Percentiles rank a stretch among this genome's conserved stretches.
Conservation (phyloP, 2,797 vertebrate species). For the Pempheris klunzingeri region DNA sequence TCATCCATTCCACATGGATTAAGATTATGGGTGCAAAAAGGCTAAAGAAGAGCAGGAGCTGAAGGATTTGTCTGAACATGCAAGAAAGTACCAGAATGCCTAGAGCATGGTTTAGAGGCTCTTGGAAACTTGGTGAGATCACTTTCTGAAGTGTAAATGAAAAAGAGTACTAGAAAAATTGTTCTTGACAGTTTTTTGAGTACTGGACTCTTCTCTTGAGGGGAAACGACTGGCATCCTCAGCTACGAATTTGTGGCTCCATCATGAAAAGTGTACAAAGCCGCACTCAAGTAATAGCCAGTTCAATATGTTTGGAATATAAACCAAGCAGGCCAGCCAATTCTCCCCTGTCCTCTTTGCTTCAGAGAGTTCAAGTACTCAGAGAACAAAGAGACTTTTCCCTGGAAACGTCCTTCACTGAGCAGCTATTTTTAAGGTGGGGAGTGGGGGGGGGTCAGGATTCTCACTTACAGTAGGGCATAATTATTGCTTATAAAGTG, state of each 20-base stretch:
- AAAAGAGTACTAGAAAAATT: background rate
- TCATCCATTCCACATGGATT: too few relatives aligned
- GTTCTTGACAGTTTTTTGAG: background rate
- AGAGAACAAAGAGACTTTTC: conserved; percentile 9
- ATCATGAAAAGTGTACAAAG: background rate
- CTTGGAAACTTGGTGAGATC: background rate
- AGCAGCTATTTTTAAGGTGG: background rate
- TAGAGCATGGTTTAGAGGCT: background rate
- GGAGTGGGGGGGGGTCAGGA: background rate
- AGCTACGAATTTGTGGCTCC: background rate
- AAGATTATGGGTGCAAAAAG: too few relatives aligned
- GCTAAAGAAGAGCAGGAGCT: background rate
- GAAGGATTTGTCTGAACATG: background rate
- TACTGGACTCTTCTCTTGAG: background rate
- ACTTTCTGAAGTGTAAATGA: background rate
- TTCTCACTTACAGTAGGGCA: background rate
- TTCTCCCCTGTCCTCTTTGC: background rate
- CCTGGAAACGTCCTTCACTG: background rate
- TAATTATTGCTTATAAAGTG: conserved; percentile 1
- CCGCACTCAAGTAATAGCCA: conserved; percentile 1
- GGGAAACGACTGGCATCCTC: background rate
- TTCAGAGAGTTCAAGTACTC: background rate
- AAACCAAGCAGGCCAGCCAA: background rate
- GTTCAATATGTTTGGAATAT: conserved; percentile 3
- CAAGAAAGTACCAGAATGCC: background rate